phyloP scores from a whole-genome alignment of 2,797 vertebrate genomes.

The Crax fasciolata region DNA sequence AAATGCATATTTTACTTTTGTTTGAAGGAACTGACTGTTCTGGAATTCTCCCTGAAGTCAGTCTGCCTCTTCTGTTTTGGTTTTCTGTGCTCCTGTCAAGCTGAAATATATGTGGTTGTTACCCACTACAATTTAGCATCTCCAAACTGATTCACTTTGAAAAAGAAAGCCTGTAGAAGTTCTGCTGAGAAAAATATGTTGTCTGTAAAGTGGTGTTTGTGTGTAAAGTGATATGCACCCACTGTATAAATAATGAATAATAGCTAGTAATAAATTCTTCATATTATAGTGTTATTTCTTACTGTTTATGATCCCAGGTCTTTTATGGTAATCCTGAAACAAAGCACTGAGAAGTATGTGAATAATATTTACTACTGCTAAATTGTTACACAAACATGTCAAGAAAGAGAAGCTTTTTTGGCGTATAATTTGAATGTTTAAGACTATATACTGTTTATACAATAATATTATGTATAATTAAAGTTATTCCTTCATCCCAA shows the following conservation, averaged over 20 bases:
- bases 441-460: not conserved
- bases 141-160: slow-evolving; percentile 3
- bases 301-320: slow-evolving; percentile 7
- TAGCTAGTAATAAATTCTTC: slow-evolving; percentile 58
- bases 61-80: not conserved
- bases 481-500: slow-evolving; percentile 26
- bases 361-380: slow-evolving; percentile 38
- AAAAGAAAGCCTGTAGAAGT: slow-evolving; percentile 44
- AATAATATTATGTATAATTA: slow-evolving; percentile 5
- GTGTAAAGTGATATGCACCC: not conserved
- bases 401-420: slow-evolving; percentile 27
- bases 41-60: not conserved
- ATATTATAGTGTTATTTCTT: slow-evolving; percentile 24
- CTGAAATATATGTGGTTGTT: not conserved
- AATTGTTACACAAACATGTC: slow-evolving; percentile 20
- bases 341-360: slow-evolving; percentile 31
- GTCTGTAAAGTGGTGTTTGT: slow-evolving; percentile 36
- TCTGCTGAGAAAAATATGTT: slow-evolving; percentile 29
- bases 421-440: slow-evolving; percentile 2
- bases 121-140: not conserved
- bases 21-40: not conserved
- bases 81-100: slow-evolving; percentile 2
- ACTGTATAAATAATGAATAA: slow-evolving; percentile 65
- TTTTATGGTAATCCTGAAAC: slow-evolving; percentile 55
- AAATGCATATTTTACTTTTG: not conserved